Base-by-base conservation (phyloP, 1,140 invertebrate species). In the Drosophila ogumai region DNA sequence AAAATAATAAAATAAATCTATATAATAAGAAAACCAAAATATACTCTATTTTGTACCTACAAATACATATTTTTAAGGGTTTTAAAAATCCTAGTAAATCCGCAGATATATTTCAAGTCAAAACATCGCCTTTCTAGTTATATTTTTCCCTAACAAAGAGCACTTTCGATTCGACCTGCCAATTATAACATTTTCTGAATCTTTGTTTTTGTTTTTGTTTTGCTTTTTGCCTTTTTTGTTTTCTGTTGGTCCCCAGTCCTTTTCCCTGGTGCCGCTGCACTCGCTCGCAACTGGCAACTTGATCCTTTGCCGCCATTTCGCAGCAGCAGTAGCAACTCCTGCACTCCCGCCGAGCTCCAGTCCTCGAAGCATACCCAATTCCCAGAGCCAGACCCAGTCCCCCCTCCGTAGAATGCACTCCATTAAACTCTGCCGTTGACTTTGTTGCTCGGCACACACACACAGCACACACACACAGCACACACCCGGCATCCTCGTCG, bases 291-390 rank as follows among this genome's bases (percentile, higher is more conserved):
- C 63, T 71, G 67, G 84, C 85, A 88, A 88, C 72, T 88, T 88
- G 84, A 88, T 88, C 84, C 84, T 88, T 80, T 88, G 84, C 84
- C 84, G 84, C 84, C 84, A 84, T 88, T 88, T 90, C 82, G 85
- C 76, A 84, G 87, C 77, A 44, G 43, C 43, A 81, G 34, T 9
- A 47, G 46, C 7, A 79, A 72, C 84, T 82, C 79, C 64, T 6
- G n/a, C 25, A 13, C 50, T n/a, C 54, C 34, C 22, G 17, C 34
- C 19, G 32, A 10, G 32, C 32, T 17, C 22, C 12, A 28, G 15
- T n/a, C 25, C 59, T n/a, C 32, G 22, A 6, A 32, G 17, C 57
- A 52, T 13, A 4, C 31, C 50, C 32, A 54, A 36, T 36, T 54
- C 31, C 17, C 12, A 50, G 46, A 19, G 22, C 19, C 41, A 41